phyloP scores from a whole-genome alignment of 1,140 invertebrate species.

The Belonocnema kinseyi region DNA sequence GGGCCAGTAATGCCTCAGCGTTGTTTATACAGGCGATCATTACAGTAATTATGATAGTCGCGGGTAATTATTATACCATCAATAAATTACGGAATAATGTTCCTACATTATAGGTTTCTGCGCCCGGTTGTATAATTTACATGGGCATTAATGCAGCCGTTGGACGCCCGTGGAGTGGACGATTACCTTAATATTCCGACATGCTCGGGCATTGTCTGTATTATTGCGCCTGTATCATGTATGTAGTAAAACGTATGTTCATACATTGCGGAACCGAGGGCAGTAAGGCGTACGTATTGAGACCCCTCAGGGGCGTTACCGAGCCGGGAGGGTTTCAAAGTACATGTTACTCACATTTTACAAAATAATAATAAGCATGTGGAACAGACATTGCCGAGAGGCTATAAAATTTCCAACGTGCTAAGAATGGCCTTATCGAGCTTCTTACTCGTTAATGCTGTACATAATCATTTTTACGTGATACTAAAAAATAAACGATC shows the following conservation, averaged over 20 bases:
- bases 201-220: conserved; percentile 45
- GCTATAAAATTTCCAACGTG: not conserved
- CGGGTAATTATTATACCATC: conserved; percentile 59
- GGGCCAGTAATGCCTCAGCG: conserved; percentile 32
- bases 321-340: conserved; percentile 6
- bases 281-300: conserved; percentile 14
- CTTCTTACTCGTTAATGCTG: not conserved
- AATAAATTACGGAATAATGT: conserved; percentile 59
- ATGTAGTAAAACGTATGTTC: not conserved
- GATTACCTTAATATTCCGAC: conserved; percentile 51
- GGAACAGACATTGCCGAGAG: not conserved
- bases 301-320: conserved; percentile 22
- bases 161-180: conserved; percentile 46
- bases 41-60: conserved; percentile 53
- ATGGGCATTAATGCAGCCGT: conserved; percentile 53
- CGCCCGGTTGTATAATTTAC: conserved; percentile 50
- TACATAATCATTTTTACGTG: not conserved
- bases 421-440: not conserved
- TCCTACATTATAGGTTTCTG: conserved; percentile 54
- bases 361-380: conserved; percentile 11
- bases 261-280: conserved; percentile 33
- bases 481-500: not conserved
- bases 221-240: conserved; percentile 43
- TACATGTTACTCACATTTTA: conserved; percentile 14
- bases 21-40: conserved; percentile 56